Base-by-base conservation (phyloP, 2,797 vertebrate genomes). In the Anabas testudineus region DNA sequence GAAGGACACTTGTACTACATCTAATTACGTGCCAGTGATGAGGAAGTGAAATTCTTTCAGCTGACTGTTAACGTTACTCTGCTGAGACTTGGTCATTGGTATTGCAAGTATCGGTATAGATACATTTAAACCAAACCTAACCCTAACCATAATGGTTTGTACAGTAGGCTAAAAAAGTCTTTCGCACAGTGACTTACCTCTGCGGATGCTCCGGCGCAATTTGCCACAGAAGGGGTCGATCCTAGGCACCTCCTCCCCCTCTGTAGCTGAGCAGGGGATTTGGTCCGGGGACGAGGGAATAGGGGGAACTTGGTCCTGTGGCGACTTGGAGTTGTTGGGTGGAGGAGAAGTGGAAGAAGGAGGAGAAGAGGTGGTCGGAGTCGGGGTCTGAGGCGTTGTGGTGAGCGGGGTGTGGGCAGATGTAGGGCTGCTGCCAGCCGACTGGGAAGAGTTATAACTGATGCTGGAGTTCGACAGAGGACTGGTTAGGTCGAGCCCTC, bases 181-280 rank as follows among this genome's bases (percentile, higher is more conserved):
- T 48, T 22, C 67, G 19, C 10, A 36, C 1, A n/a, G 3, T 37
- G 10, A 63, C n/a, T 13, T 93, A 97, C 97, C 95, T 94, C 96
- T 95, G 71, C 95, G 95, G 81, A 98, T 95, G 93, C 96, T 98
- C 76, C 95, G 92, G 56, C 95, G 91, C 71, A 97, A 92, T 88
- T 97, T 97, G 70, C 96, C 96, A 85, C 95, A 95, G 70, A 94
- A 89, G 24, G 96, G 94, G 56, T 97, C 96, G 19, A 96, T 80
- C 1, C 92, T 94, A 0, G 95, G 96, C 54, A 94, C 90, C 73
- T 96, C 97, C 22, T 94, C 88, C 47, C 89, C 91, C 19, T 97
- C 96, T 52, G 94, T 91, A 5, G 79, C 16, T 1, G 92, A 81
- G 61, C 91, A 89, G 0, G 95, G 95, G 79, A 94, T 96, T 89